Conservation (phyloP, 2,888 invertebrate species). For the Sphaeridia pumilis region DNA sequence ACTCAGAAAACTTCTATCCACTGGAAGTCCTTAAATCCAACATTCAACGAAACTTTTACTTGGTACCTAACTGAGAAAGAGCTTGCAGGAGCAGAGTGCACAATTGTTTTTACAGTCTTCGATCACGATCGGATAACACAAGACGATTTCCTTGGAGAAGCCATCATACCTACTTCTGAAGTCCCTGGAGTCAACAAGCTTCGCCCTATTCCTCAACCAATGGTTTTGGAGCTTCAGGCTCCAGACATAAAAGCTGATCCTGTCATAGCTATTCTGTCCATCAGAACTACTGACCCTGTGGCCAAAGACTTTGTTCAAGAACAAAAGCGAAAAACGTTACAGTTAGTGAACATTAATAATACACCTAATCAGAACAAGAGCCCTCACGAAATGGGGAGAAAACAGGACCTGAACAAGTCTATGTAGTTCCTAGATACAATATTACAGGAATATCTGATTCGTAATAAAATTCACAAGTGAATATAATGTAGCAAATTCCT, state of each 20-base stretch:
- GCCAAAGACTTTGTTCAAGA: slow-evolving; percentile 19
- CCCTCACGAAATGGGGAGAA: no score
- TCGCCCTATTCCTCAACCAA: slow-evolving; percentile 28
- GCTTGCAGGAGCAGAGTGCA: slow-evolving; percentile 15
- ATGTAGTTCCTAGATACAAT: no score
- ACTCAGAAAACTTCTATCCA: slow-evolving; percentile 10
- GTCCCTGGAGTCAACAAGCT: slow-evolving; percentile 29
- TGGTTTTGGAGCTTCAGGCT: slow-evolving; percentile 22
- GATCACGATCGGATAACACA: slow-evolving; percentile 25
- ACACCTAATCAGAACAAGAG: neutral
- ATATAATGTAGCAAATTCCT: no score
- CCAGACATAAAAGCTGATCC: slow-evolving; percentile 17
- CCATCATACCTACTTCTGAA: slow-evolving; percentile 22
- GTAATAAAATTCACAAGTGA: no score
- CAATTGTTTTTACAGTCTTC: slow-evolving; percentile 26
- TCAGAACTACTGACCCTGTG: slow-evolving; percentile 21
- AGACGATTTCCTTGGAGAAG: slow-evolving; percentile 33
- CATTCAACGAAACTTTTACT: slow-evolving; percentile 27
- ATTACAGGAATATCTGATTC: no score
- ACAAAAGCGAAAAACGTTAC: slow-evolving; percentile 3
- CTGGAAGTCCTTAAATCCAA: slow-evolving; percentile 29
- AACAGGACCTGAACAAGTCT: no score
- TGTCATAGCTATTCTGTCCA: slow-evolving; percentile 20
- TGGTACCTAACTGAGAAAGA: slow-evolving; percentile 20
- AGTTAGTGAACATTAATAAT: slow-evolving; percentile 3